Conservation (phyloP, 1,140 invertebrate species). For the Papilio polytes region DNA sequence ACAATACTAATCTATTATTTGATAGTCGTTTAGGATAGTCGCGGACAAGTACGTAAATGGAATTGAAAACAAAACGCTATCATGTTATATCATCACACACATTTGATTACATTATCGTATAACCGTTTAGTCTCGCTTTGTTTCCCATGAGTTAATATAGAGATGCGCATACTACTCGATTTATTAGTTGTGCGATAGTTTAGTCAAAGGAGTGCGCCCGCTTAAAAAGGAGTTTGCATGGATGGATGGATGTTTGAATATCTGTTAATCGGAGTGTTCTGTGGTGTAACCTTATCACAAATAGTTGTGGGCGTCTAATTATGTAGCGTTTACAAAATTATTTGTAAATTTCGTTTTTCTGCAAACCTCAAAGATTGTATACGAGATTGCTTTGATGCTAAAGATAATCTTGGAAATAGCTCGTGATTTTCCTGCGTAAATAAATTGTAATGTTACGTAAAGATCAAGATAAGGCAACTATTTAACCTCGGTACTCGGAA, state of each 20-base stretch:
- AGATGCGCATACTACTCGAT: no score
- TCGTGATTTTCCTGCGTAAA: neutral
- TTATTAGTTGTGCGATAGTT: no score
- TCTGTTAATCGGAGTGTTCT: no score
- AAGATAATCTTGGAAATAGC: neutral
- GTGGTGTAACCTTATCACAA: no score
- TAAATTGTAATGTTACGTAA: neutral
- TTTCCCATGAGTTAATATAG: no score
- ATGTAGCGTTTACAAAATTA: neutral
- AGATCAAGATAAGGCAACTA: neutral
- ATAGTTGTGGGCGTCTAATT: neutral
- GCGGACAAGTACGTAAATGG: no score
- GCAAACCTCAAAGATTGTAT: neutral
- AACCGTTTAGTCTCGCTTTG: no score
- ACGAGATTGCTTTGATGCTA: neutral
- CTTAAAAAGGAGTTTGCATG: no score
- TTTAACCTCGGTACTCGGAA: neutral
- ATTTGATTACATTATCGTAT: no score
- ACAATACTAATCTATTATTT: neutral
- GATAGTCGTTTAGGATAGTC: neutral
- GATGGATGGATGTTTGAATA: no score
- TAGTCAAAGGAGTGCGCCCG: no score
- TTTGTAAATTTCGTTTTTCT: neutral
- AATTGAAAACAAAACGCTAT: neutral
- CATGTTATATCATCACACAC: no score